Evolutionary conservation across 2,888 invertebrate species (phyloP), one percentile per base, ranked within the genome.

Genomic region (Macropis europaea): DNA sequence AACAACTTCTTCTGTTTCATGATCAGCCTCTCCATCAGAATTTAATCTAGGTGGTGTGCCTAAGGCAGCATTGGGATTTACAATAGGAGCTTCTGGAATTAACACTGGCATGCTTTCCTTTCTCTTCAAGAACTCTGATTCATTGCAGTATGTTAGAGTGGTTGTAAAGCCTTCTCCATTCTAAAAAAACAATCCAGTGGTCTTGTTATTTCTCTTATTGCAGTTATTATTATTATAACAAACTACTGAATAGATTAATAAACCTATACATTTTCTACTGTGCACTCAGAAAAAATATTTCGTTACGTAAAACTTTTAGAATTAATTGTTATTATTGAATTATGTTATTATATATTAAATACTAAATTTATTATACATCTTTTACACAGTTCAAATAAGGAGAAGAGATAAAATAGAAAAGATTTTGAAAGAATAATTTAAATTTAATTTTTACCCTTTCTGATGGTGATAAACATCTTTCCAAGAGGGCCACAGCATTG

Each of bases 11-110:
- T 89, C 90, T 26, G 86, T 82, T 43, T 89, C 89, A 48, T 83
- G 83, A 62, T 89, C 88, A 1, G 84, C 88, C 61, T 90, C 90
- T 11, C 88, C 89, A 38, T 89, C 89, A 11, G 87, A 89, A 84
- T 86, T 89, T 40, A 89, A 82, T 83, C 89, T 84, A 19, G 90
- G 90, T 19, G 90, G 90, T 17, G 90, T 90, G 40, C 90, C 90
- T 50, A 90, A 81, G 9, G 90, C 90, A 19, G 89, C 90, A 61
- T 90, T 90, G 1, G 90, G 90, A 85, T 90, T 90, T 4, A 90
- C 89, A 57, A 90, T 86, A 22, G 90, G 89, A 28, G 89, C 90
- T 66, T 90, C 90, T 17, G 90, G 88, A 48, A 90, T 90, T 45
- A 90, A 82, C 72, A 89, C 85, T 24, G 89, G 88, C 85, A 89